phyloP scores from a whole-genome alignment of 2,888 invertebrate species.

The Sminthurides aquaticus region DNA sequence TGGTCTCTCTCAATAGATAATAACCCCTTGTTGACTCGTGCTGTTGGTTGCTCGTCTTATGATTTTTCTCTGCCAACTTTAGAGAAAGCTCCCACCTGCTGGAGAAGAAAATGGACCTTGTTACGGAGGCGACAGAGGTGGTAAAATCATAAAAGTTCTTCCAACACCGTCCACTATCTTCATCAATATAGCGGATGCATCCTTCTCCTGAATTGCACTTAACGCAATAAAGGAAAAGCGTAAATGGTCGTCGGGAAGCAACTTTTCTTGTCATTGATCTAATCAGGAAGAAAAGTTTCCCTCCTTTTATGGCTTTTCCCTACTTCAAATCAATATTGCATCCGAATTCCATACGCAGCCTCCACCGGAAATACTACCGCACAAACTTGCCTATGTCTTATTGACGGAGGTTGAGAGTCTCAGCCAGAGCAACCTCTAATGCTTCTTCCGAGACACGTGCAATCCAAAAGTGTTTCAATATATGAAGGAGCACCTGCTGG shows the following conservation, averaged over 20 bases:
- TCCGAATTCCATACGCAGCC: no score
- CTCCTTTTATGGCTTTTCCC: background rate
- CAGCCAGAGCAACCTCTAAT: no score
- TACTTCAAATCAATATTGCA: background rate
- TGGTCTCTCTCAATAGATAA: background rate
- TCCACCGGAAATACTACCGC: no score
- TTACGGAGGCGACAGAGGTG: no score
- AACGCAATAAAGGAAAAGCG: background rate
- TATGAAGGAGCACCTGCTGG: no score
- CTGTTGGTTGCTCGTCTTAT: no score
- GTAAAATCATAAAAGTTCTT: constrained; percentile 2
- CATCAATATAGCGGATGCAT: background rate
- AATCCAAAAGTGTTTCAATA: no score
- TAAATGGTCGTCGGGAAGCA: background rate
- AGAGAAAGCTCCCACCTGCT: no score
- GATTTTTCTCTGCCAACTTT: background rate
- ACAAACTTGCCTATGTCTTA: no score
- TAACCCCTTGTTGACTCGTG: background rate
- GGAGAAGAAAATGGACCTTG: no score
- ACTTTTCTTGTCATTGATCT: constrained; percentile 8
- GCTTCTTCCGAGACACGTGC: no score
- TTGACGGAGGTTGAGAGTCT: no score
- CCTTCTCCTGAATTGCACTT: background rate
- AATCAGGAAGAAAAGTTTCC: constrained; percentile 2
- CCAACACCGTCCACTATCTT: background rate